phyloP scores from a whole-genome alignment of 2,113 vertebrate genomes.

The Typhlomys cinereus region DNA sequence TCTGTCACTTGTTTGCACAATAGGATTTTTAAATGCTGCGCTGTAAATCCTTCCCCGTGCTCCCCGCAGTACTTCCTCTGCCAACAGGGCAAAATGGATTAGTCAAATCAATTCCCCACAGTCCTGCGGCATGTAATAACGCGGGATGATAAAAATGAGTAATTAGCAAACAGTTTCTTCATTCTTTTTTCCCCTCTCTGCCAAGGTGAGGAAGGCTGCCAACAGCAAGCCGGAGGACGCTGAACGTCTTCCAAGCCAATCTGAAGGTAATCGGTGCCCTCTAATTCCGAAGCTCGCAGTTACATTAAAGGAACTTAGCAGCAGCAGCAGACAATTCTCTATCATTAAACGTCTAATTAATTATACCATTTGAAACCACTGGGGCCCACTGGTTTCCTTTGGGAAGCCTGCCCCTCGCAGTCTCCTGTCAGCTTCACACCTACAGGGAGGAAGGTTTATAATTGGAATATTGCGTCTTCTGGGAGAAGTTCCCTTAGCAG shows the following conservation, averaged over 20 bases:
- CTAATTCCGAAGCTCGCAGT: not conserved
- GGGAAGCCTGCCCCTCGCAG: not conserved
- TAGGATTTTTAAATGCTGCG: not conserved
- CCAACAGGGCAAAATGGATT: not conserved
- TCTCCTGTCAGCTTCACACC: not conserved
- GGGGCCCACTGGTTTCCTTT: not conserved
- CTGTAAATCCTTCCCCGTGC: not conserved
- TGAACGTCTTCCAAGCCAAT: not conserved
- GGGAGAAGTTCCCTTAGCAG: not conserved
- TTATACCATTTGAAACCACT: not conserved
- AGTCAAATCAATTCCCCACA: not conserved
- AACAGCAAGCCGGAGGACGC: not conserved
- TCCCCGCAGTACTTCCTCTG: not conserved
- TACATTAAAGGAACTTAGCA: not conserved
- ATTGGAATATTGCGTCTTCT: not conserved
- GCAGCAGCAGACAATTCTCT: not conserved
- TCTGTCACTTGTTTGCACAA: not conserved
- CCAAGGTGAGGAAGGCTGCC: not conserved
- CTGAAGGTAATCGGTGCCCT: not conserved
- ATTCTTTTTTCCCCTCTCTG: not conserved
- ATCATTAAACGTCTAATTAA: conserved; percentile 1
- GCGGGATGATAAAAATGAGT: not conserved
- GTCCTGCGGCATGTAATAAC: not conserved
- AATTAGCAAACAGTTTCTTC: not conserved
- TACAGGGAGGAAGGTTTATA: not conserved